Percentiles rank a stretch among this genome's conserved stretches.
Evolutionary conservation across 2,888 invertebrate genomes (phyloP).

Genomic region (Andrena flavipes): DNA sequence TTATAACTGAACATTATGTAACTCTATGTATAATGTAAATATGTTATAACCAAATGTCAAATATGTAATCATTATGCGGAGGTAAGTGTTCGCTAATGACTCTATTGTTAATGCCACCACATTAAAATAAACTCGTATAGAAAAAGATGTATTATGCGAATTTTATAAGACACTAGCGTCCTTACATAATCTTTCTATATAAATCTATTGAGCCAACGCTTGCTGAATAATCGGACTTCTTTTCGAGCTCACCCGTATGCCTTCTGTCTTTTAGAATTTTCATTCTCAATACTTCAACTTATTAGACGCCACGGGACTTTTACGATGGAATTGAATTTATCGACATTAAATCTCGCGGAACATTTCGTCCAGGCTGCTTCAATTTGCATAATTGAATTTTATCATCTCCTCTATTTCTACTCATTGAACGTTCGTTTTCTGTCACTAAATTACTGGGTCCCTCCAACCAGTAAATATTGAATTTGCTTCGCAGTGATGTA

Average conservation of each 20-base stretch:
- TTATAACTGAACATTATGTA: too few species aligned
- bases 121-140: too few species aligned
- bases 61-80: too few species aligned
- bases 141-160: conserved; percentile 26
- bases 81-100: too few species aligned
- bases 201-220: too few species aligned
- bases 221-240: too few species aligned
- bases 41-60: too few species aligned
- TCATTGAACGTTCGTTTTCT: conserved; percentile 24
- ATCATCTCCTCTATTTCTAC: neutral
- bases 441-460: conserved; percentile 56
- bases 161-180: conserved; percentile 18
- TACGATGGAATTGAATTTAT: conserved; percentile 31
- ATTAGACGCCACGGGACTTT: conserved; percentile 39
- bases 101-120: too few species aligned
- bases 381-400: conserved; percentile 63
- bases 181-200: too few species aligned
- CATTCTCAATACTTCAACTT: conserved; percentile 30
- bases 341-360: conserved; percentile 10
- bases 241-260: too few species aligned
- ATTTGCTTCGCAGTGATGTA: conserved; percentile 27
- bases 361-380: conserved; percentile 10
- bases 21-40: too few species aligned
- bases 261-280: neutral
- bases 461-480: neutral